These are phyloP conservation scores for Epinephelus awoara DNA, from an alignment of 2,797 vertebrate genomes.

Conservation along the genomic window DNA sequence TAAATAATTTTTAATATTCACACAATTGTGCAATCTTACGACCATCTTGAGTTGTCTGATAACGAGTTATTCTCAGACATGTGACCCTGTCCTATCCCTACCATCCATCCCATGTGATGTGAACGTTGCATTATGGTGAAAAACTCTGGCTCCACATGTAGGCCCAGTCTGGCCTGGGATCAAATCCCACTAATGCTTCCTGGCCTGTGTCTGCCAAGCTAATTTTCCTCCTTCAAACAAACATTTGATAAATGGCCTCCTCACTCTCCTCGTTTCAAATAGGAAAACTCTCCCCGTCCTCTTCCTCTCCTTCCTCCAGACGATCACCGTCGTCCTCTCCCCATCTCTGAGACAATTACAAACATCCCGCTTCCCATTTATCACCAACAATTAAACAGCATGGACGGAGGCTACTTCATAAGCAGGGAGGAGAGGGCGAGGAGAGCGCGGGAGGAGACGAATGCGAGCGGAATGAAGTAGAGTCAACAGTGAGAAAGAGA, in stretches of 20 bases:
- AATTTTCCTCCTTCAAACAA: conserved; percentile 53
- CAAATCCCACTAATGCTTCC: conserved; percentile 24
- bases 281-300: conserved; percentile 26
- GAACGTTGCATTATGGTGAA: neutral
- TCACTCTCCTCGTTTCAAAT: conserved; percentile 48
- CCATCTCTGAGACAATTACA: conserved; percentile 88
- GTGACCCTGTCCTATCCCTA: neutral
- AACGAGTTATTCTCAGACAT: neutral
- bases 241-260: conserved; percentile 67
- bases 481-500: conserved; percentile 79
- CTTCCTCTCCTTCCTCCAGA: conserved; percentile 39
- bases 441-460: conserved; percentile 48
- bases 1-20: too few relatives aligned
- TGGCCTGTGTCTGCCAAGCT: conserved; percentile 35
- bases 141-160: conserved; percentile 3
- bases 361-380: conserved; percentile 88
- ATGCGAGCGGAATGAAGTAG: conserved; percentile 69
- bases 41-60: neutral
- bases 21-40: too few relatives aligned
- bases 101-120: neutral
- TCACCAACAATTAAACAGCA: conserved; percentile 92
- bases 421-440: conserved; percentile 46
- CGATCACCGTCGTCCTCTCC: conserved; percentile 42
- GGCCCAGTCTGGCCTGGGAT: conserved; percentile 10
- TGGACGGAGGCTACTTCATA: conserved; percentile 83